Evolutionary conservation across 2,888 invertebrate species (phyloP).

Genomic region (Electrophaes corylata): DNA sequence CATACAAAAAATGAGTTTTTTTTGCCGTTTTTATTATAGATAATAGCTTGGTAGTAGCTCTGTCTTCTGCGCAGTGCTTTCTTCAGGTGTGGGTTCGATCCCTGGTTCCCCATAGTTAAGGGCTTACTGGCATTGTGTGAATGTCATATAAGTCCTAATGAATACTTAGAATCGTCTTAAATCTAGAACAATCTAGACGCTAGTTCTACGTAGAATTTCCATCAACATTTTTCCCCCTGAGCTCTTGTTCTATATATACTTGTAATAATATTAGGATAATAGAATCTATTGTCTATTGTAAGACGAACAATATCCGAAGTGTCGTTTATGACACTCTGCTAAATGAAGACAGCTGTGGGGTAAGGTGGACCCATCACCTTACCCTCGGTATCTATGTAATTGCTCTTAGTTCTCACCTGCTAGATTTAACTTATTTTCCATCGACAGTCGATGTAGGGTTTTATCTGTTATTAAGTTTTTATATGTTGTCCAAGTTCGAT

Average conservation of each 20-base stretch:
- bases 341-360: conserved; percentile 66
- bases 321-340: conserved; percentile 71
- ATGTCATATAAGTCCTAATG: too few species aligned
- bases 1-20: too few species aligned
- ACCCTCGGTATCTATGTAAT: conserved; percentile 23
- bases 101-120: too few species aligned
- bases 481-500: conserved; percentile 5
- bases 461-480: conserved; percentile 8
- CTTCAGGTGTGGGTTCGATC: too few species aligned
- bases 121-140: too few species aligned
- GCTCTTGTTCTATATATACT: conserved; percentile 34
- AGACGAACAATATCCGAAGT: conserved; percentile 61
- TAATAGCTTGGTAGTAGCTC: too few species aligned
- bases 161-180: too few species aligned
- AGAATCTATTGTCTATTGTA: conserved; percentile 56
- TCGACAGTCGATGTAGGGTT: neutral
- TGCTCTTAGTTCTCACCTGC: conserved; percentile 27
- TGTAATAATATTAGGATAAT: conserved; percentile 45
- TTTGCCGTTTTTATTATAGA: too few species aligned
- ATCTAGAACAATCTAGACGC: too few species aligned
- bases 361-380: conserved; percentile 42
- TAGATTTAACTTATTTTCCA: conserved; percentile 1
- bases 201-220: neutral
- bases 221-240: neutral
- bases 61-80: too few species aligned